Percentiles rank a stretch among this genome's conserved stretches.
Evolutionary conservation across 2,797 vertebrate genomes (phyloP).

Genomic region (Geotrypetes seraphini): DNA sequence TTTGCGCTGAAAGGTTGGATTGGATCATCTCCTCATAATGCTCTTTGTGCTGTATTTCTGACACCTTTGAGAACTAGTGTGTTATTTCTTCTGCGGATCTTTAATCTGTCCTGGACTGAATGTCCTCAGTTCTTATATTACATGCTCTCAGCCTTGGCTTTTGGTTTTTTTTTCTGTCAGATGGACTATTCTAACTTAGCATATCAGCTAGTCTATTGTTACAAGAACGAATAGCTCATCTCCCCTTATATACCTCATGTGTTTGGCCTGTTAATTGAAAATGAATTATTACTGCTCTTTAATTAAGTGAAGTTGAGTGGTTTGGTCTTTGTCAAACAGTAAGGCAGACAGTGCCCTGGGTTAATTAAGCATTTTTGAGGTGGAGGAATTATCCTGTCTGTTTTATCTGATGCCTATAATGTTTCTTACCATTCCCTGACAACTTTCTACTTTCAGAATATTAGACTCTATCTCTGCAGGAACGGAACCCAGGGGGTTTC

Average conservation of each 20-base stretch:
- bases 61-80: not conserved
- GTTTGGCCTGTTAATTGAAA: no score
- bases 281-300: no score
- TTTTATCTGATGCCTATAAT: not conserved
- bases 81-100: constrained; percentile 24
- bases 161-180: no score
- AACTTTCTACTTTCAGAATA: not conserved
- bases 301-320: no score
- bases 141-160: no score
- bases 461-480: not conserved
- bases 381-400: not conserved
- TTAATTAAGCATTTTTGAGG: not conserved
- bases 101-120: constrained; percentile 12
- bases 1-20: constrained; percentile 27
- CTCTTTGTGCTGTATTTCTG: constrained; percentile 18
- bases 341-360: not conserved
- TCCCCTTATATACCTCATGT: no score
- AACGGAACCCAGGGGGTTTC: not conserved
- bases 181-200: no score
- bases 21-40: constrained; percentile 18
- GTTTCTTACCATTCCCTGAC: not conserved
- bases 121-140: not conserved
- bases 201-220: no score
- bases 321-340: not conserved
- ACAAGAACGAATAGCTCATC: no score